These are phyloP conservation scores for Fissipunctia ypsillon DNA, from an alignment of 2,888 invertebrate genomes.

Conservation along the genomic window DNA sequence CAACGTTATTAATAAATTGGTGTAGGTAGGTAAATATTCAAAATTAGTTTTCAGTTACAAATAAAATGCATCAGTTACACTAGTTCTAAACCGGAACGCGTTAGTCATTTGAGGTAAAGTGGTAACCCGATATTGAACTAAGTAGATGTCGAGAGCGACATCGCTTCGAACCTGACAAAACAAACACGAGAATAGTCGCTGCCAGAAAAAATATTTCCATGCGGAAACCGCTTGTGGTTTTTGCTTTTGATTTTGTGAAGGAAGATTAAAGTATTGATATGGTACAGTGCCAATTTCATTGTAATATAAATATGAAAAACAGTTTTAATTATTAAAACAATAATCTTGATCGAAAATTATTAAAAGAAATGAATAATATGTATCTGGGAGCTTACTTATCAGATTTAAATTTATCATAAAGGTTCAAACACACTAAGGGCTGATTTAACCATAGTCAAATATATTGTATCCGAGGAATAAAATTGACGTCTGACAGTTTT, in stretches of 20 bases:
- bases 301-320: not conserved
- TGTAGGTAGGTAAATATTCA: not conserved
- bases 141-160: conserved; percentile 79
- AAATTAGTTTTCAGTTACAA: conserved; percentile 25
- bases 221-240: conserved; percentile 57
- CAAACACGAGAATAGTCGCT: conserved; percentile 81
- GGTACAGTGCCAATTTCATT: not conserved
- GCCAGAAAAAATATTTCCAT: conserved; percentile 73
- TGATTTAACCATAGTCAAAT: too few relatives aligned
- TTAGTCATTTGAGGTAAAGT: conserved; percentile 69
- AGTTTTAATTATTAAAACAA: not conserved
- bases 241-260: conserved; percentile 27
- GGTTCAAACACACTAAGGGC: not conserved
- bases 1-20: not conserved
- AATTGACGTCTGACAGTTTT: too few relatives aligned
- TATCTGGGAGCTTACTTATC: not conserved
- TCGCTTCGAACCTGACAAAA: conserved; percentile 85
- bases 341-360: not conserved
- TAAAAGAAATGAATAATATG: not conserved
- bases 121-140: conserved; percentile 85
- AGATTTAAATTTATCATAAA: not conserved
- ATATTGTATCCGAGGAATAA: too few relatives aligned
- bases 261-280: not conserved
- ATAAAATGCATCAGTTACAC: conserved; percentile 52
- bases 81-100: conserved; percentile 62